Percentiles rank a stretch among this genome's conserved stretches.
phyloP scores from a whole-genome alignment of 2,113 vertebrate species.

The Grantiella picta region DNA sequence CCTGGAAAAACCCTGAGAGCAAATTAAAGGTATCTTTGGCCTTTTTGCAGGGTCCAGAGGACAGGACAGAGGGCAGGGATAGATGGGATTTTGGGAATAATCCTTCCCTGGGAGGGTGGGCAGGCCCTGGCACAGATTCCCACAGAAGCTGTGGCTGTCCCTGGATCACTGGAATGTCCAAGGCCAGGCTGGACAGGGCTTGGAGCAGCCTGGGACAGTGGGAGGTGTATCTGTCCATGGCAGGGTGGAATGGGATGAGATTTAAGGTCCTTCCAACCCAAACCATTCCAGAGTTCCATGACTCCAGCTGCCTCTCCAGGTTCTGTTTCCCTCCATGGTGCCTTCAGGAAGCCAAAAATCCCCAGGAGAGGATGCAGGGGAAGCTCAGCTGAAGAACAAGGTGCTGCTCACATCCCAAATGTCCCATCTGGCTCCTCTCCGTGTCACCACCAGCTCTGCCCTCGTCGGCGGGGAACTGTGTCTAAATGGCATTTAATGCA shows the following conservation, averaged over 20 bases:
- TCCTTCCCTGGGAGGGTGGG: rapidly evolving
- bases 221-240: not conserved
- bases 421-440: no score
- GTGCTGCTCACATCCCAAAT: rapidly evolving
- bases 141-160: not conserved
- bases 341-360: not conserved
- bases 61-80: not conserved
- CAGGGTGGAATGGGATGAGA: rapidly evolving
- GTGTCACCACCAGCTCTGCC: not conserved
- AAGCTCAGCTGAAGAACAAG: not conserved
- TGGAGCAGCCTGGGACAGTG: not conserved
- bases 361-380: rapidly evolving
- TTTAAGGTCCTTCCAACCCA: not conserved
- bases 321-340: not conserved
- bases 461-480: not conserved
- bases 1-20: not conserved
- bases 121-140: rapidly evolving
- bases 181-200: rapidly evolving
- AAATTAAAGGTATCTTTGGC: not conserved
- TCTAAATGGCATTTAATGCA: not conserved
- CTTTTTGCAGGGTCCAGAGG: not conserved
- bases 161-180: not conserved
- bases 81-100: not conserved
- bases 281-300: not conserved
- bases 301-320: not conserved